Evolutionary conservation across 2,113 vertebrate species (phyloP), one percentile per base, ranked within the genome.

Genomic region (Raja brachyura): DNA sequence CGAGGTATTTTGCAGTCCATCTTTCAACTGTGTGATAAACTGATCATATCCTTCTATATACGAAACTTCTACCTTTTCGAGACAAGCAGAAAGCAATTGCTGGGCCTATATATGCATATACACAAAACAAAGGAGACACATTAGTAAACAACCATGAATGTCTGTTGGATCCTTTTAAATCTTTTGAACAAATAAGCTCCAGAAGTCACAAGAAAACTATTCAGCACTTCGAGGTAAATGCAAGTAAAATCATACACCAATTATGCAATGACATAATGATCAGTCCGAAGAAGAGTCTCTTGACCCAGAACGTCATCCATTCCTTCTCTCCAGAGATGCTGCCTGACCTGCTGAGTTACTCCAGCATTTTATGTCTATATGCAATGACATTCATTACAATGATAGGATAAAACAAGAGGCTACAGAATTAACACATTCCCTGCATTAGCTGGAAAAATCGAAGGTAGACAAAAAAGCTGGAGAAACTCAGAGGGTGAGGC

Each of bases 1-100:
- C 96, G 98, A 99, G 97, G 98, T 99, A 97, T 98, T 99, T 97
- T 99, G 99, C 95, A 99, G 96, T 94, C 99, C 99, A 96, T 99
- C 99, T 96, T 99, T 99, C 94, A 99, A 97, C 94, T 99, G 99
- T 93, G 96, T 97, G 95, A 99, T 98, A 94, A 99, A 99, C 94
- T 98, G 96, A 95, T 99, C 98, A 90, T 98, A 99, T 93, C 98
- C 98, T 94, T 99, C 98, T 11, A 97, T 98, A 95, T 97, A 98
- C 93, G 98, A 99, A 95, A 99, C 97, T 93, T 99, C 99, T 94
- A 99, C 96, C 96, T 99, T 99, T 95, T 99, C 98, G 96, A 98
- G 95, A 95, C 99, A 99, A 83, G 98, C 98, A 76, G 97, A 99
- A 94, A 99, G 96, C 94, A 99, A 95, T 94, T 99, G 98, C 95